Percentiles rank a stretch among this genome's conserved stretches.
phyloP scores from a whole-genome alignment of 2,888 invertebrate species.

The Pinctada fucata region DNA sequence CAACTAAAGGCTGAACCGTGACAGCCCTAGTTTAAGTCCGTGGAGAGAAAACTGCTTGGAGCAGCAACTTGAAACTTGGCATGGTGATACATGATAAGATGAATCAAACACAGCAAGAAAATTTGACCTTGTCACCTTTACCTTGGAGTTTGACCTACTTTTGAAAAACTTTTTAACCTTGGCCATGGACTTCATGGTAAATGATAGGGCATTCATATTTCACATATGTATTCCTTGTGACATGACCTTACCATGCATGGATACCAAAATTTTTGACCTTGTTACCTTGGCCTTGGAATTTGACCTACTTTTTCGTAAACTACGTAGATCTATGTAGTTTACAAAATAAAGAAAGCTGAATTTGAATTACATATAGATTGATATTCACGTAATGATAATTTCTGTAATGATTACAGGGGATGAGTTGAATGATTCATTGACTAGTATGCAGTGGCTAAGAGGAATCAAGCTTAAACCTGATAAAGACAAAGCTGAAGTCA shows the following conservation, averaged over 20 bases:
- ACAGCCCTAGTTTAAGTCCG: too few species aligned
- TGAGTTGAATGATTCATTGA: constrained; percentile 57
- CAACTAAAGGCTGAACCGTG: too few species aligned
- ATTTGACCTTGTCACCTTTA: too few species aligned
- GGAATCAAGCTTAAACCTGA: constrained; percentile 51
- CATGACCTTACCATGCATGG: neutral
- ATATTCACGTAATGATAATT: too few species aligned
- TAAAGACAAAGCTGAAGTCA: constrained; percentile 39
- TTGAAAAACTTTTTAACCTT: neutral
- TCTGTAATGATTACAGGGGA: constrained; percentile 9
- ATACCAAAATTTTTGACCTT: neutral
- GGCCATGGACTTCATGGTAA: neutral
- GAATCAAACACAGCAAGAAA: too few species aligned
- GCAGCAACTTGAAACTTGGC: too few species aligned
- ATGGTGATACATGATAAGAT: too few species aligned
- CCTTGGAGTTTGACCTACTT: too few species aligned
- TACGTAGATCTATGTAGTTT: too few species aligned
- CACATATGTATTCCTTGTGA: neutral
- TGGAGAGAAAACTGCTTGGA: too few species aligned
- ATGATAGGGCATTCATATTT: neutral
- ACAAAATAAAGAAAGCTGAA: too few species aligned
- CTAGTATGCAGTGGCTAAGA: constrained; percentile 67
- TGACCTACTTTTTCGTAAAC: neutral
- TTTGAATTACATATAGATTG: too few species aligned
- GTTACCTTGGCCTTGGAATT: neutral